Percentiles rank a stretch among this genome's conserved stretches.
Conservation (phyloP, 2,888 invertebrate genomes). For the Drosophila eohydei region DNA sequence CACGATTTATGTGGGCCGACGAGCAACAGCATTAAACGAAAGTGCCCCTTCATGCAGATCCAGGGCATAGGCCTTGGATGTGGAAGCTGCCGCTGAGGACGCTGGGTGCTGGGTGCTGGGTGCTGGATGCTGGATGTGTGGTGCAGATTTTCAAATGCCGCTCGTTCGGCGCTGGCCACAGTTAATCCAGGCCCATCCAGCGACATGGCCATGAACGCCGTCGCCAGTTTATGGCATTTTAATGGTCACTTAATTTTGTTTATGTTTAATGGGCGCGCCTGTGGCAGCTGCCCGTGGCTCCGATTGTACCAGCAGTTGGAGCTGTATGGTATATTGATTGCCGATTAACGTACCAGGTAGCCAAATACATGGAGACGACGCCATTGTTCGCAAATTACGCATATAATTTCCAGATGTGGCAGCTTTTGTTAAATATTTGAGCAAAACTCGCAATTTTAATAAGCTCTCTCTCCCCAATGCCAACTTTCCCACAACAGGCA, state of each 20-base stretch:
- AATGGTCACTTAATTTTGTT: slow-evolving; percentile 86
- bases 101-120: not conserved
- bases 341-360: slow-evolving; percentile 71
- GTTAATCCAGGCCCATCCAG: slow-evolving; percentile 64
- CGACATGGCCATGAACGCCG: slow-evolving; percentile 78
- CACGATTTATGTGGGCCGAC: slow-evolving; percentile 78
- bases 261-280: slow-evolving; percentile 84
- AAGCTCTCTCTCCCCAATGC: slow-evolving; percentile 57
- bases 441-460: slow-evolving; percentile 68
- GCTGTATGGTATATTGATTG: slow-evolving; percentile 67
- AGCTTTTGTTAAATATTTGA: slow-evolving; percentile 57
- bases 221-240: slow-evolving; percentile 85
- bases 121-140: not conserved
- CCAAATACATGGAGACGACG: slow-evolving; percentile 45
- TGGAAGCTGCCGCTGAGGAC: not conserved
- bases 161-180: slow-evolving; percentile 16
- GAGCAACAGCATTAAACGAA: slow-evolving; percentile 60
- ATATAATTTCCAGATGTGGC: slow-evolving; percentile 66
- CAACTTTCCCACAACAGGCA: slow-evolving; percentile 53
- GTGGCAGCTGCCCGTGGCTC: slow-evolving; percentile 64
- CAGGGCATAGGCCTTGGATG: slow-evolving; percentile 21
- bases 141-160: slow-evolving; percentile 56
- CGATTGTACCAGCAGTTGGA: slow-evolving; percentile 15
- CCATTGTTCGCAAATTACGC: slow-evolving; percentile 77
- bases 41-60: slow-evolving; percentile 49